Evolutionary conservation across 1,140 invertebrate species (phyloP), one percentile per base, ranked within the genome.

Genomic region (Drosophila persimilis): DNA sequence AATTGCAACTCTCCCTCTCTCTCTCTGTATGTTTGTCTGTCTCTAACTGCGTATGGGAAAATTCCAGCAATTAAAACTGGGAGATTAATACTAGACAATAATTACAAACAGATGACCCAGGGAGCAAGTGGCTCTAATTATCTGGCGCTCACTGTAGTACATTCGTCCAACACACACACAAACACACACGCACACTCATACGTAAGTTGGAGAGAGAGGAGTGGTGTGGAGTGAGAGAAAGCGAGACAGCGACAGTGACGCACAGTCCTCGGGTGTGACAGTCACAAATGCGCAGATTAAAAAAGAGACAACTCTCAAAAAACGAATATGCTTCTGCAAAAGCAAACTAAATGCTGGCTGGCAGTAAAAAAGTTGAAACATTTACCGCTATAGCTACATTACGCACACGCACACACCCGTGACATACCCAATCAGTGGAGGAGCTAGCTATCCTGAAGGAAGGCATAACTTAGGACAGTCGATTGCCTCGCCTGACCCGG

Each of bases 281-380:
- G 60, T 72, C 77, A 80, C 77, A 75, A 80, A 80, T 75, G 71
- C 58, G 53, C 53, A 80, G 73, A 76, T 76, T 76, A 76, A 26
- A 26, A 76, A 76, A 61, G 35, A 76, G 64, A 57, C 73, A 69
- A 75, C 53, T 64, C 59, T 64, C 56, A 56, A 64, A 73, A 73
- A 45, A 48, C 24, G 26, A 11, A 54, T 31, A 50, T 39, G 11
- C 35, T 57, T 51, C 26, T 56, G 51, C 63, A 8, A 57, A 69
- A 69, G 65, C 24, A 64, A 58, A 65, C 63, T 69, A 75, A 76
- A 74, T 67, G 43, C 43, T 56, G 61, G 50, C 63, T 56, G 61
- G 50, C 63, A 47, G 59, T 73, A 73, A 74, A 73, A 39, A 74
- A 67, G 31, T 56, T 47, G 62, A 67, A 55, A 55, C 47, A 67